phyloP scores from a whole-genome alignment of 1,140 invertebrate species.

The Drosophila nikananu region DNA sequence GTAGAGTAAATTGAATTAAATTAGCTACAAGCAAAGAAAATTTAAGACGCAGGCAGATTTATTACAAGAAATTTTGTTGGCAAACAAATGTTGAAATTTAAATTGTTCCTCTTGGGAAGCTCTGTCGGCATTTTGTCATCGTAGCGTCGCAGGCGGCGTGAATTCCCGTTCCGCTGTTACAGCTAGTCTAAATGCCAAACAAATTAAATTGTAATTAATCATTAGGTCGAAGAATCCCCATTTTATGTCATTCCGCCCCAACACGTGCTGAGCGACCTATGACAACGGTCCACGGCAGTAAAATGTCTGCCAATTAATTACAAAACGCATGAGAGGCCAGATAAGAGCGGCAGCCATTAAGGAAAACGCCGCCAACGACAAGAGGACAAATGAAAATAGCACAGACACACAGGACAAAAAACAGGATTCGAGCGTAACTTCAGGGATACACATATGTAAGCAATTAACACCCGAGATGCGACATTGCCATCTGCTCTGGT shows the following conservation, averaged over 20 bases:
- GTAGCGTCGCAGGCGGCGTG: not conserved
- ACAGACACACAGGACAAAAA: constrained; percentile 5
- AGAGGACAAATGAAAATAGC: constrained; percentile 20
- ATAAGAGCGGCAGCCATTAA: constrained; percentile 67
- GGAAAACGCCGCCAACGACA: constrained; percentile 44
- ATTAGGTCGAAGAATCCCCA: constrained; percentile 52
- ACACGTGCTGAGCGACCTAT: constrained; percentile 73
- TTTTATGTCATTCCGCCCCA: constrained; percentile 10
- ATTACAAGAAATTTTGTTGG: not conserved
- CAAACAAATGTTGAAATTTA: constrained; percentile 33
- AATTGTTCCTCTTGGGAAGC: constrained; percentile 8
- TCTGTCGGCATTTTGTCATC: constrained; percentile 30
- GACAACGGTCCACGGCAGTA: constrained; percentile 63
- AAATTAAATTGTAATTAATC: constrained; percentile 84
- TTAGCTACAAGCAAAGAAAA: constrained; percentile 18
- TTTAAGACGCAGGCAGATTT: constrained; percentile 14
- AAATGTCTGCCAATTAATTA: constrained; percentile 79
- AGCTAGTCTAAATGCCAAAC: constrained; percentile 60
- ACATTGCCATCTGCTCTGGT: constrained; percentile 37
- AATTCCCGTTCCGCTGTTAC: constrained; percentile 3
- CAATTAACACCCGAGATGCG: constrained; percentile 51
- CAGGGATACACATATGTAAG: constrained; percentile 43
- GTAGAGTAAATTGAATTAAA: constrained; percentile 35
- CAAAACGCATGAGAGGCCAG: constrained; percentile 73
- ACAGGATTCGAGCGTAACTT: constrained; percentile 16